Base-by-base conservation (phyloP, 1,140 invertebrate genomes). In the Drosophila suzukii region DNA sequence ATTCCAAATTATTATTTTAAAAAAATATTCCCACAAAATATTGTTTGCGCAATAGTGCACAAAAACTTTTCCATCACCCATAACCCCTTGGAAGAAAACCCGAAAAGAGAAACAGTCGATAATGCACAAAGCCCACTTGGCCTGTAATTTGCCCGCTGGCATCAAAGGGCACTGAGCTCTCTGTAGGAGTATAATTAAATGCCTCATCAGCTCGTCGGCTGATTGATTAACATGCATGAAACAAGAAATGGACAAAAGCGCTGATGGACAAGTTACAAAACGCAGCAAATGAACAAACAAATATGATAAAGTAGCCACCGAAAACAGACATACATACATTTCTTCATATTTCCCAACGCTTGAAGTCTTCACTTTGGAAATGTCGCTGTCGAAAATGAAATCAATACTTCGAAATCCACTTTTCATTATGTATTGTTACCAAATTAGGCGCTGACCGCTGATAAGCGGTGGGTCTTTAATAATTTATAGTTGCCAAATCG, bases 401-500 rank as follows among this genome's bases (percentile, higher is more conserved):
- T 86, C 70, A 65, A 85, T 85, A 85, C 27, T 27, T 27, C 65
- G 47, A 57, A 73, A 67, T 67, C 57, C 65, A 75, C 71, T 81
- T 85, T 85, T 85, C 60, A 84, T 79, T 70, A 78, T 82, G 59
- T 54, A 83, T 60, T 57, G 78, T 77, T 84, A 68, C 55, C 55
- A 85, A 84, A 77, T 67, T 55, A 53, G 41, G 34, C 62, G 62
- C 56, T 54, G 49, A 51, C 50, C 32, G 30, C 65, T 86, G 83
- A 88, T 86, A 78, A 88, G 80, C 72, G 56, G 41, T n/a, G 10
- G 34, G 38, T 70, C 70, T 39, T 75, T 84, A 90, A 85, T 84
- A 80, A 89, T 89, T 81, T 72, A 89, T 88, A 44, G 71, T 84
- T 90, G 78, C 77, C 80, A 89, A 89, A 86, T 86, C 80, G 24